phyloP scores from a whole-genome alignment of 2,888 invertebrate species.

The Zygogramma bicolorata region DNA sequence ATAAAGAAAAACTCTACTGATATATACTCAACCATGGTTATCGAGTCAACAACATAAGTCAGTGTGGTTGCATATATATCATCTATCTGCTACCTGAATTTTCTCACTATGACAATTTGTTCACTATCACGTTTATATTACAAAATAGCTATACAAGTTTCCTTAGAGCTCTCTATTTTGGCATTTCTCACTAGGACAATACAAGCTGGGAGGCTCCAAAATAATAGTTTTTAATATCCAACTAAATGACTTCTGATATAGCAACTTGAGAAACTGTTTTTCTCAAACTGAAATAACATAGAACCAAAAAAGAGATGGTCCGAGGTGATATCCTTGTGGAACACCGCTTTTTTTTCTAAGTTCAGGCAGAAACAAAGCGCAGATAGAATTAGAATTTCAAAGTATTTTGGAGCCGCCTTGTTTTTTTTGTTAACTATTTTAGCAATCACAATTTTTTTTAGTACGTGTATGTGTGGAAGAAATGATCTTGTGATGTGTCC shows the following conservation, averaged over 20 bases:
- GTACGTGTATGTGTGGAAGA: background rate
- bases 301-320: background rate
- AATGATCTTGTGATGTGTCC: conserved; percentile 21
- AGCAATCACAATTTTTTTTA: background rate
- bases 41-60: background rate
- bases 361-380: too few species aligned
- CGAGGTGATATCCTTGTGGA: background rate
- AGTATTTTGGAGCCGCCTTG: background rate
- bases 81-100: background rate
- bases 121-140: background rate
- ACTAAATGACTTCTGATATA: too few species aligned
- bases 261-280: too few species aligned
- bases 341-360: too few species aligned
- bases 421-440: background rate
- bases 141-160: too few species aligned
- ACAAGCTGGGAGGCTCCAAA: too few species aligned
- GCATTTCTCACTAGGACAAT: too few species aligned
- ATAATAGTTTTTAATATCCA: too few species aligned
- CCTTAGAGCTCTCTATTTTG: too few species aligned
- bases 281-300: background rate
- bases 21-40: too few species aligned
- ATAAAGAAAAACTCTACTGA: too few species aligned
- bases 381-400: background rate
- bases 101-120: background rate
- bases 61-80: background rate